Conservation (phyloP, 2,888 invertebrate genomes). For the Apantesis nais region DNA sequence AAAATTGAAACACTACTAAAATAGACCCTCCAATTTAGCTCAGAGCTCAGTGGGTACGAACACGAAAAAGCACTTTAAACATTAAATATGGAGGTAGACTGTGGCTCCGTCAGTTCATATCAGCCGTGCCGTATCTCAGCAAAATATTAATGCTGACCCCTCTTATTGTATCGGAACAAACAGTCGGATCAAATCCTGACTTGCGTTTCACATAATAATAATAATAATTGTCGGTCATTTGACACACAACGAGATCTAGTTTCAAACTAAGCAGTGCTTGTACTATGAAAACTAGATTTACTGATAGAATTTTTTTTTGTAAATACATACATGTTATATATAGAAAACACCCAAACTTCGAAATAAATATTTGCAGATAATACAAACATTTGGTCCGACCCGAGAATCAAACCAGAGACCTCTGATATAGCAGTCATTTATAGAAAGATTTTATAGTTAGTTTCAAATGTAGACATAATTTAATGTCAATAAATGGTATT, state of each 20-base stretch:
- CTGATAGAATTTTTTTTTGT: no score
- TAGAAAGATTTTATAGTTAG: conserved; percentile 28
- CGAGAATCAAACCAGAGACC: no score
- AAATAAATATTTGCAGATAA: no score
- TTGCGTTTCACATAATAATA: not conserved
- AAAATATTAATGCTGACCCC: conserved; percentile 56
- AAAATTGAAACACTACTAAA: conserved; percentile 41
- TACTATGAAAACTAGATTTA: no score
- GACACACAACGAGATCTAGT: no score
- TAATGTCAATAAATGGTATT: not conserved
- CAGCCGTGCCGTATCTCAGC: conserved; percentile 41
- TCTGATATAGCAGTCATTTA: no score
- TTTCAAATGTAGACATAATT: conserved; percentile 28
- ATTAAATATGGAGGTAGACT: conserved; percentile 74
- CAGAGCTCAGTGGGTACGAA: conserved; percentile 53
- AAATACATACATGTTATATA: no score
- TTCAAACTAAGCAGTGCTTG: no score
- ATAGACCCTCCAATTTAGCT: conserved; percentile 44
- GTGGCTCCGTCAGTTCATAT: conserved; percentile 59
- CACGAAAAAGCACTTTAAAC: conserved; percentile 77
- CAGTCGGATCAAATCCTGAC: conserved; percentile 28
- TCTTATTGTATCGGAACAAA: conserved; percentile 44
- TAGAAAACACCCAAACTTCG: no score
- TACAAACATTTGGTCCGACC: no score
- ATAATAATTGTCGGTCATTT: no score